A percentile compares a stretch with the other conserved stretches of the same genome.
phyloP scores from a whole-genome alignment of 1,140 invertebrate species.

The Sycophaga agraensis region DNA sequence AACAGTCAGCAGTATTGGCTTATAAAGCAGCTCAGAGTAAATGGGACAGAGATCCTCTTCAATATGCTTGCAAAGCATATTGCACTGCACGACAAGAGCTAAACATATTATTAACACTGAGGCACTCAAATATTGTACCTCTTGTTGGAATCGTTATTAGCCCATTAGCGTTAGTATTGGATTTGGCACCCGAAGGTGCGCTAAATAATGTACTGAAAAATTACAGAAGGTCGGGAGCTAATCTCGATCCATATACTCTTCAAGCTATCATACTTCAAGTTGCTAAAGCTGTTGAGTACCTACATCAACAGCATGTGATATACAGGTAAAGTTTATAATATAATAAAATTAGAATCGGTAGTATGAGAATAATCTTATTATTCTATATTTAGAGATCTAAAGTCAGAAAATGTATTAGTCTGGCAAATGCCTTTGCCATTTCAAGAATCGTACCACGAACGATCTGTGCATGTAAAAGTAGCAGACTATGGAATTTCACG shows the following conservation, averaged over 20 bases:
- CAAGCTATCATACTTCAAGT: slow-evolving; percentile 88
- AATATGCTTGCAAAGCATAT: slow-evolving; percentile 93
- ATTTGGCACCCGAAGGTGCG: slow-evolving; percentile 89
- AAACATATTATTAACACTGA: slow-evolving; percentile 81
- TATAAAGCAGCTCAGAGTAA: slow-evolving; percentile 84
- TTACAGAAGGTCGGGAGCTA: slow-evolving; percentile 80
- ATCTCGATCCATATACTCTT: slow-evolving; percentile 76
- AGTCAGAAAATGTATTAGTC: slow-evolving; percentile 97
- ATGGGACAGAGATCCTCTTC: slow-evolving; percentile 87
- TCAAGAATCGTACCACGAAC: slow-evolving; percentile 55
- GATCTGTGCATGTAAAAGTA: slow-evolving; percentile 84
- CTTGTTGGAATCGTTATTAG: slow-evolving; percentile 84
- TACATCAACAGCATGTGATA: slow-evolving; percentile 92
- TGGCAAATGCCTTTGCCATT: slow-evolving; percentile 88
- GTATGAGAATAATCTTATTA: too few species aligned
- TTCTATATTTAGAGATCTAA: slow-evolving; percentile 70
- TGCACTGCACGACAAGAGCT: slow-evolving; percentile 92
- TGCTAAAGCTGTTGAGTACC: slow-evolving; percentile 91
- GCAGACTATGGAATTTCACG: slow-evolving; percentile 96
- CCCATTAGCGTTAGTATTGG: slow-evolving; percentile 88
- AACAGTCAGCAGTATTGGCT: slow-evolving; percentile 72
- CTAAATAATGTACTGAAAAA: slow-evolving; percentile 79
- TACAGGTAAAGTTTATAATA: slow-evolving; percentile 63
- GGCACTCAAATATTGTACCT: slow-evolving; percentile 90
- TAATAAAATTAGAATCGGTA: too few species aligned